Conservation (phyloP, 1,140 invertebrate genomes). For the Eufriesea mexicana region DNA sequence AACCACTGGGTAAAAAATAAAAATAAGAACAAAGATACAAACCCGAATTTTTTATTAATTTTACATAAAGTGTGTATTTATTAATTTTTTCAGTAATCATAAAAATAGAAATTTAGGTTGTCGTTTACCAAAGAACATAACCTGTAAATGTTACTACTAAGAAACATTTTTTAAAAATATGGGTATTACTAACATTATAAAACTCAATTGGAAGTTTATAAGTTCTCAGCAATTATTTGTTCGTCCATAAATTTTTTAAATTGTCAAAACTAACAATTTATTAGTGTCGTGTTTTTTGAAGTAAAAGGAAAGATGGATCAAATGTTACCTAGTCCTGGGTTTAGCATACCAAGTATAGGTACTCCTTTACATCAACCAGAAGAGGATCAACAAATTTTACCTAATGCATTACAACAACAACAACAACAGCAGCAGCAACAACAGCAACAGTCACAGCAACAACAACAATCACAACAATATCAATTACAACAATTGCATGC, state of each 20-base stretch:
- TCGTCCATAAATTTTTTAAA: neutral
- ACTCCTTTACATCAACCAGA: conserved; percentile 95
- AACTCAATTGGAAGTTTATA: neutral
- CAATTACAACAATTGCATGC: conserved; percentile 84
- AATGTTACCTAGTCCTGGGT: conserved; percentile 94
- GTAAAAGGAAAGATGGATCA: conserved; percentile 87
- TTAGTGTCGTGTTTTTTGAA: neutral
- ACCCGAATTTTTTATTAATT: neutral
- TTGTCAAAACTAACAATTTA: neutral
- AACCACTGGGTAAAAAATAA: neutral
- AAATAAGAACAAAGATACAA: neutral
- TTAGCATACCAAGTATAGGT: conserved; percentile 94
- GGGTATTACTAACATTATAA: neutral
- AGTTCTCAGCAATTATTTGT: neutral
- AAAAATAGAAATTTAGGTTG: neutral
- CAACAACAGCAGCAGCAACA: conserved; percentile 83
- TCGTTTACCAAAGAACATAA: neutral
- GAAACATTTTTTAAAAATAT: neutral
- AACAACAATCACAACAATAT: conserved; percentile 61
- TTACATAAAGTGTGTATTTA: neutral
- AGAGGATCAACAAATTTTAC: conserved; percentile 93
- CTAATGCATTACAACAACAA: conserved; percentile 91
- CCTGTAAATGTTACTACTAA: conserved; percentile 13
- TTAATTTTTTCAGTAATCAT: too few species aligned
- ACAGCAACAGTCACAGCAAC: conserved; percentile 73